Base-by-base conservation (phyloP, 2,113 vertebrate species). In the Myrmophylax atrothorax region DNA sequence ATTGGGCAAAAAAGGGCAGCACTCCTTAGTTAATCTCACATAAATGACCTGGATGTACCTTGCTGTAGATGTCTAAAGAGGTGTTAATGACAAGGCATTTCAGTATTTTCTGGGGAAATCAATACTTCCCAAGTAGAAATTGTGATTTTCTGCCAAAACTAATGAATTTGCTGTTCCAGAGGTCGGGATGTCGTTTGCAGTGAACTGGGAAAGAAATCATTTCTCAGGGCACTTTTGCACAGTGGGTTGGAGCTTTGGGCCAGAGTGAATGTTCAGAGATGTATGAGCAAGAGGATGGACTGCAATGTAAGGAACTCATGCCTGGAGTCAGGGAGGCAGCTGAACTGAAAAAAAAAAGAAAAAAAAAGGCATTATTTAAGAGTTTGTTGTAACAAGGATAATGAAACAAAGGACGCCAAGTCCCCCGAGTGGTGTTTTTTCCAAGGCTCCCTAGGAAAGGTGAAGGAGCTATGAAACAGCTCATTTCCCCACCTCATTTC, bases 91-190 rank as follows among this genome's bases (percentile, higher is more conserved):
- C 44, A 84, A 79, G 26, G 73, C 23, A 26, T 53, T 75, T 78
- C 47, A 64, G 50, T 78, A 40, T 90, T 84, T 93, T 60, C 60
- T 67, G 44, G 44, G 63, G 59, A 69, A 94, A 94, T 91, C 91
- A 66, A 87, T 76, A 85, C 12, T 67, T 87, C 87, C 53, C 60
- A 84, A 94, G 72, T 12, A 75, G 83, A 83, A 96, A 81, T n/a
- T 24, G 53, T 7, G 24, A 63, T 78, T 95, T 94, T 79, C 49
- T 82, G 74, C 55, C 78, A 38, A 70, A 93, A 90, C 73, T 72
- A 93, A 91, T 87, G 89, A 77, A 77, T 90, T 46, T 91, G 82
- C 63, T 31, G 69, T 73, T 84, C 44, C 40, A 40, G 75, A 84
- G 90, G 78, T 90, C 92, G 63, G 66, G 23, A 55, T 83, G 79